phyloP scores from a whole-genome alignment of 2,888 invertebrate species.

The Myopa testacea region DNA sequence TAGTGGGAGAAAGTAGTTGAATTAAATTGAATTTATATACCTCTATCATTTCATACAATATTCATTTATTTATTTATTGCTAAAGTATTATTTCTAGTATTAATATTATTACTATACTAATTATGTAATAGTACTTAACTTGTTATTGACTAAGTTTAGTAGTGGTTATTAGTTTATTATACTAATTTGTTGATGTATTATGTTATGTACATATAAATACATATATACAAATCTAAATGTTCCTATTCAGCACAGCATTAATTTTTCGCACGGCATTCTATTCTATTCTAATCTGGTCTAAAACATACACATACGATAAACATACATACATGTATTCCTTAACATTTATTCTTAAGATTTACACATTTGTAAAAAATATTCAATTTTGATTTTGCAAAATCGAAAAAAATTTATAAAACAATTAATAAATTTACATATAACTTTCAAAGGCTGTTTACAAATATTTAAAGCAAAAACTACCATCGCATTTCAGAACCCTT shows the following conservation, averaged over 20 bases:
- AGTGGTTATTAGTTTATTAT: background rate
- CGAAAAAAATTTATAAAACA: no score
- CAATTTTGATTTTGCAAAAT: no score
- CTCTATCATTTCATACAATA: conserved; percentile 1
- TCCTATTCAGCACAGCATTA: conserved; percentile 14
- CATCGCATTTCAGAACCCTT: no score
- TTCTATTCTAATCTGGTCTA: background rate
- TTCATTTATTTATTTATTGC: conserved; percentile 13
- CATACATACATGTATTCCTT: no score
- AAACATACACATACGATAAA: no score
- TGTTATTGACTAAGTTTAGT: no score
- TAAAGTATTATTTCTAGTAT: conserved; percentile 29
- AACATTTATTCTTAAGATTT: no score
- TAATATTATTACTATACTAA: conserved; percentile 14
- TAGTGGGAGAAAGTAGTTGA: conserved; percentile 43
- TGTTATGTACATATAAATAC: background rate
- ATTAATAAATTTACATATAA: no score
- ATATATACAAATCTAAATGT: conserved; percentile 16
- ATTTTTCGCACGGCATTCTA: background rate
- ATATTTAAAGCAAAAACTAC: no score
- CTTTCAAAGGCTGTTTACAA: no score
- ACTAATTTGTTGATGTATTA: background rate
- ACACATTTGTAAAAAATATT: no score
- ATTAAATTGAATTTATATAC: conserved; percentile 9
- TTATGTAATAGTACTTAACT: background rate